These are phyloP conservation scores for Erythrolamprus reginae DNA, from an alignment of 2,113 vertebrate species.

Conservation along the genomic window DNA sequence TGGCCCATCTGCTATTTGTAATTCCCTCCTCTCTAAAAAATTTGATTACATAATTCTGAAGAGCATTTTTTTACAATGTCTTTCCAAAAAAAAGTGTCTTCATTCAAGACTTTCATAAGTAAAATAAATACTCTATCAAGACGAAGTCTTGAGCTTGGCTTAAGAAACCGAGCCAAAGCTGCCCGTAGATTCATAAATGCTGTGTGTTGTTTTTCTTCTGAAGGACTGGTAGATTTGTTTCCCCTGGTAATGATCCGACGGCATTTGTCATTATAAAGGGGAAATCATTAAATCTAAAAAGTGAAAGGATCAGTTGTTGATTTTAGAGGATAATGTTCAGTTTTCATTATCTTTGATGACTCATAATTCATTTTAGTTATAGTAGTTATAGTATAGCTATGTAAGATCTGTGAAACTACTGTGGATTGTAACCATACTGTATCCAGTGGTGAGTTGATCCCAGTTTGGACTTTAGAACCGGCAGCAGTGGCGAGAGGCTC, in stretches of 20 bases:
- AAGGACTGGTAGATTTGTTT: neutral
- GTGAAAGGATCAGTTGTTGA: neutral
- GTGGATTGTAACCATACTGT: neutral
- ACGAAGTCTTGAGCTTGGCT: neutral
- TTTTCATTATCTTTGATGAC: neutral
- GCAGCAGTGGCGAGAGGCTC: too few relatives aligned
- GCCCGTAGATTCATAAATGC: neutral
- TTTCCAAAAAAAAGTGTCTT: neutral
- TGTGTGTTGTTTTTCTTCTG: neutral
- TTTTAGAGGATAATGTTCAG: neutral
- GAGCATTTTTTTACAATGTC: neutral
- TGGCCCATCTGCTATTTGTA: neutral
- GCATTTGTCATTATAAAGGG: neutral
- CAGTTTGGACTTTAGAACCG: too few relatives aligned
- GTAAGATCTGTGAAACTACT: neutral
- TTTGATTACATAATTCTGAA: neutral
- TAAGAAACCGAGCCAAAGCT: neutral
- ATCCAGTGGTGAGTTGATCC: too few relatives aligned
- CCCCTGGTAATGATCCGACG: neutral
- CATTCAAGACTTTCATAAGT: neutral
- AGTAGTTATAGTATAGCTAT: neutral
- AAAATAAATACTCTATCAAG: neutral
- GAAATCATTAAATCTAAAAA: neutral
- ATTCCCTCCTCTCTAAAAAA: neutral
- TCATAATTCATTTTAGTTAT: neutral